phyloP scores from a whole-genome alignment of 2,797 vertebrate genomes.

The Notolabrus celidotus region DNA sequence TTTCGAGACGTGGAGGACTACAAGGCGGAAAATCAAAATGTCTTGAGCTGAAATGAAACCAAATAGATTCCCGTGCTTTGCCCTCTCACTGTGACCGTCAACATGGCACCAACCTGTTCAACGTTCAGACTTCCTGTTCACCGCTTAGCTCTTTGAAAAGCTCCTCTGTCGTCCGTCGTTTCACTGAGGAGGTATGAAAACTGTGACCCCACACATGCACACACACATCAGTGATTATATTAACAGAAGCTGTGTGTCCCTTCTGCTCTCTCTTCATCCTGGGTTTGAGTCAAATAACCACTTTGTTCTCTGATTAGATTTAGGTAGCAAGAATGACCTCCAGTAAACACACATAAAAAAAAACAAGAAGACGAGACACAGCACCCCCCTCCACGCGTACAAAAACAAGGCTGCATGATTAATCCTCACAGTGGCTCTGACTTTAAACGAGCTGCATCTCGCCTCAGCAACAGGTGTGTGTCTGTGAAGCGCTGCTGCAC shows the following conservation, averaged over 20 bases:
- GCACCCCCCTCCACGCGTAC: neutral
- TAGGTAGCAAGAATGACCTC: slow-evolving; percentile 47
- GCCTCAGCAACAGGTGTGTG: slow-evolving; percentile 50
- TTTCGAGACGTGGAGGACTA: neutral
- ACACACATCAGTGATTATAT: slow-evolving; percentile 24
- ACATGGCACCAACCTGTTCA: slow-evolving; percentile 57
- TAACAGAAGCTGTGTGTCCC: neutral
- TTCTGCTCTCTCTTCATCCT: too few relatives aligned
- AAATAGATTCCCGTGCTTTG: slow-evolving; percentile 55
- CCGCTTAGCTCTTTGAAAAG: slow-evolving; percentile 47
- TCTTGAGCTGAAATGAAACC: slow-evolving; percentile 50
- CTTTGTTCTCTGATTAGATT: slow-evolving; percentile 47
- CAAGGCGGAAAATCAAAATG: slow-evolving; percentile 35
- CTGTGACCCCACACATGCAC: slow-evolving; percentile 60
- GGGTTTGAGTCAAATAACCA: slow-evolving; percentile 20
- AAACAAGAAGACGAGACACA: slow-evolving; percentile 18
- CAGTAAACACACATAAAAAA: too few relatives aligned
- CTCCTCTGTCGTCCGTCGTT: slow-evolving; percentile 8
- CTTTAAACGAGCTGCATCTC: slow-evolving; percentile 32
- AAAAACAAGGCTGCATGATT: slow-evolving; percentile 35
- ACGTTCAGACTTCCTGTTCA: slow-evolving; percentile 18
- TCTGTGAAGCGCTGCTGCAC: slow-evolving; percentile 20
- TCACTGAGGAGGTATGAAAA: slow-evolving; percentile 35
- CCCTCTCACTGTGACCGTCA: slow-evolving; percentile 79
- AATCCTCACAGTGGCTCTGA: slow-evolving; percentile 16